A percentile compares a stretch with the other conserved stretches of the same genome.
Conservation (phyloP, 64 coral and sea anemone genomes). For the Montipora foliosa region DNA sequence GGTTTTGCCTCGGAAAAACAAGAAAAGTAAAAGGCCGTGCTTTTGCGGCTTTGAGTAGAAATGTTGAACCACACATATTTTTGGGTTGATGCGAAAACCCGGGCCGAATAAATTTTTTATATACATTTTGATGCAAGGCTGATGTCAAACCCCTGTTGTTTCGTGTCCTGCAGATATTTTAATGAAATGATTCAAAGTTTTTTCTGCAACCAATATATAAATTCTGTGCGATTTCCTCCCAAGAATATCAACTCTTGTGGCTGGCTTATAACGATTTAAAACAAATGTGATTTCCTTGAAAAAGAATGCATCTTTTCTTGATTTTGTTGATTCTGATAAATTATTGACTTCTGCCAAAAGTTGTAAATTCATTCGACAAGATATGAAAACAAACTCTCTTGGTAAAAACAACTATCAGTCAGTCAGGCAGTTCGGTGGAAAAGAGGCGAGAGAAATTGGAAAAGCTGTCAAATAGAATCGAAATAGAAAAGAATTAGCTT, state of each 20-base stretch:
- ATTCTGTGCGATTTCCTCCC: not conserved
- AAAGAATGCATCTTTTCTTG: not conserved
- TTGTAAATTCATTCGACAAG: no score
- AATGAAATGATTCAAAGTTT: conserved; percentile 28
- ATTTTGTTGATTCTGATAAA: not conserved
- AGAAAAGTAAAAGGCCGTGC: not conserved
- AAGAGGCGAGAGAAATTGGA: no score
- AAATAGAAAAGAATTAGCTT: not conserved
- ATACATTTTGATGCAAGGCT: not conserved
- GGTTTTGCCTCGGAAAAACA: not conserved
- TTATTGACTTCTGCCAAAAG: not conserved
- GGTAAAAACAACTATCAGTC: not conserved
- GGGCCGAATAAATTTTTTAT: not conserved
- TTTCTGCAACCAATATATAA: not conserved
- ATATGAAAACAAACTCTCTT: not conserved
- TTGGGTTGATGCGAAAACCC: not conserved
- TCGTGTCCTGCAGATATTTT: conserved; percentile 38
- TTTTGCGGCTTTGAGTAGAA: not conserved
- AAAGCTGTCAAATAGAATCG: no score
- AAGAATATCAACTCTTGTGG: no score
- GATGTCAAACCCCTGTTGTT: not conserved
- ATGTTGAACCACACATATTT: not conserved
- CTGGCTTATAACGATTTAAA: not conserved
- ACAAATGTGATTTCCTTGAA: not conserved
- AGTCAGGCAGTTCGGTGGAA: no score